phyloP scores from a whole-genome alignment of 2,113 vertebrate genomes.

The Melanerpes formicivorus region DNA sequence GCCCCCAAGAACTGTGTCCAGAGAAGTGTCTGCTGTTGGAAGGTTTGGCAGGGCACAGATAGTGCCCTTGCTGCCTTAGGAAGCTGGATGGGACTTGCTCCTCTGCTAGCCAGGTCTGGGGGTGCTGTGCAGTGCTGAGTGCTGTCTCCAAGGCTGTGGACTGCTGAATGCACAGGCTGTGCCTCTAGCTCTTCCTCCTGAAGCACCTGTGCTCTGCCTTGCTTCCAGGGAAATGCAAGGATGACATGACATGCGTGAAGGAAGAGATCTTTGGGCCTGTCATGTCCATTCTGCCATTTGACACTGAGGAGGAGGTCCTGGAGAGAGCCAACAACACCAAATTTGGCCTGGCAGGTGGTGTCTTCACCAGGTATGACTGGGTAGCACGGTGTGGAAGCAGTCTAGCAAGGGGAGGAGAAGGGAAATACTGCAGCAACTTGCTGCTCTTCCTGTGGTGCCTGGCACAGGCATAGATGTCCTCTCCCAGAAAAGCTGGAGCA shows the following conservation, averaged over 20 bases:
- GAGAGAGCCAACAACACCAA: constrained; percentile 88
- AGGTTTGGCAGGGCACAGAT: background rate
- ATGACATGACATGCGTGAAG: constrained; percentile 94
- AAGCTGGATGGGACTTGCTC: background rate
- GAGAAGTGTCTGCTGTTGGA: background rate
- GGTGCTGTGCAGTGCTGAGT: background rate
- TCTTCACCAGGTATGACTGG: constrained; percentile 90
- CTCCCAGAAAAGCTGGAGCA: background rate
- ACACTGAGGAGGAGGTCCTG: constrained; percentile 92
- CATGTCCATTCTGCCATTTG: constrained; percentile 93
- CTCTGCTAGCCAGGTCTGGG: background rate
- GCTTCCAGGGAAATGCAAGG: constrained; percentile 87
- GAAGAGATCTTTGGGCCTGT: constrained; percentile 98
- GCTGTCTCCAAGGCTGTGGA: background rate
- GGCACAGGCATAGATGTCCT: background rate
- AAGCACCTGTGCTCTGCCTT: background rate
- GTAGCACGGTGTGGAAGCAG: background rate
- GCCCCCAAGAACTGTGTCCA: background rate
- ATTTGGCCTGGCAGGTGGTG: constrained; percentile 91
- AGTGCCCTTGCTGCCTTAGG: background rate
- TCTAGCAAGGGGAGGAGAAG: background rate
- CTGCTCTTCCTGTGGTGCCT: background rate
- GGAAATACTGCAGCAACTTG: background rate
- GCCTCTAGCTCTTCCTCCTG: background rate
- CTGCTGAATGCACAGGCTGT: background rate